A percentile compares a stretch with the other conserved stretches of the same genome.
Evolutionary conservation across 2,113 vertebrate genomes (phyloP).

Genomic region (Athene noctua): DNA sequence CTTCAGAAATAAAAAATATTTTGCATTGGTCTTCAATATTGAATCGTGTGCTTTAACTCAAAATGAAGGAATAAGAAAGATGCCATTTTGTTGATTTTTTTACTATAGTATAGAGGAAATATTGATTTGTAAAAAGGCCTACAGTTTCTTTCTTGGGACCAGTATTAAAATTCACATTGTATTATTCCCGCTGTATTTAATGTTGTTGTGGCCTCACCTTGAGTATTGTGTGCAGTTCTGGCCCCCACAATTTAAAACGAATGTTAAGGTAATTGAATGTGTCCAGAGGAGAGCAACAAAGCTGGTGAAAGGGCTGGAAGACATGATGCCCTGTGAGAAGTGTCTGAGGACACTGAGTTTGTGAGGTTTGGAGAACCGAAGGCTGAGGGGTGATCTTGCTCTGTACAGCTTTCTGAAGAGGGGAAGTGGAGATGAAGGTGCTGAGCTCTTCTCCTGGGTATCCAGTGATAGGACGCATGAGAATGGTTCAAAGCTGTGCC

Average conservation of each 20-base stretch:
- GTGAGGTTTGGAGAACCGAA: background rate
- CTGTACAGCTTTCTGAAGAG: background rate
- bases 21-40: constrained; percentile 19
- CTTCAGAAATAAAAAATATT: constrained; percentile 53
- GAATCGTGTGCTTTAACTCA: constrained; percentile 41
- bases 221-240: background rate
- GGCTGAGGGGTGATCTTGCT: background rate
- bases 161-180: background rate
- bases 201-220: background rate
- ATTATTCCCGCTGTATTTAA: background rate
- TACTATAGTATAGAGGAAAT: background rate
- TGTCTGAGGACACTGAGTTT: background rate
- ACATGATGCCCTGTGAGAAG: accelerated
- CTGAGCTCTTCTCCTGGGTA: background rate
- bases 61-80: background rate
- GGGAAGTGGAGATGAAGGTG: background rate
- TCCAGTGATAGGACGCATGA: accelerated
- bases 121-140: constrained; percentile 7
- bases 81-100: constrained; percentile 10
- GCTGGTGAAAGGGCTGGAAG: background rate
- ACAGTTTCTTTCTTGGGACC: background rate
- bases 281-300: background rate
- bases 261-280: background rate
- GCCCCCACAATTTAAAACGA: background rate
- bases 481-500: background rate